phyloP scores from a whole-genome alignment of 2,888 invertebrate species.

The Agonopterix arenella region DNA sequence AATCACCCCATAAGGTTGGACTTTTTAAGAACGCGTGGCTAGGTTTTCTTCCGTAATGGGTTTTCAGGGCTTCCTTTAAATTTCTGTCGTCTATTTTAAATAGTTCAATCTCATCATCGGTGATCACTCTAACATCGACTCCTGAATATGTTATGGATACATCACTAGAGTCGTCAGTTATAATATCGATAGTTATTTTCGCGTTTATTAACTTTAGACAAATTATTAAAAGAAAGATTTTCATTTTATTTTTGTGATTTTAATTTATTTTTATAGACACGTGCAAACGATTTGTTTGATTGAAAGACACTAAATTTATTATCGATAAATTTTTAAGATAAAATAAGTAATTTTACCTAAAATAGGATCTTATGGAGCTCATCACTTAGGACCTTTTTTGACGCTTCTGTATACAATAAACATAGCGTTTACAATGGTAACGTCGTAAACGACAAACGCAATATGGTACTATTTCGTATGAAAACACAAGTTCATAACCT shows the following conservation, averaged over 20 bases:
- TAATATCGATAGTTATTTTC: slow-evolving; percentile 37
- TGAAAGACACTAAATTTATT: too few species aligned
- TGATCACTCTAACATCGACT: slow-evolving; percentile 28
- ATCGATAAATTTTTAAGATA: too few species aligned
- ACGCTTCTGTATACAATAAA: too few species aligned
- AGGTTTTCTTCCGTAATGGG: slow-evolving; percentile 35
- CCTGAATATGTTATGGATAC: slow-evolving; percentile 33
- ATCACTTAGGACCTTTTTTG: too few species aligned
- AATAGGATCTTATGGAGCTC: too few species aligned
- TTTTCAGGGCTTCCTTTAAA: slow-evolving; percentile 32
- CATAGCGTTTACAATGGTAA: too few species aligned
- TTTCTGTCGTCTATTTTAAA: slow-evolving; percentile 32
- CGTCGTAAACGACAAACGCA: too few species aligned
- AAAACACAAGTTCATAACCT: too few species aligned
- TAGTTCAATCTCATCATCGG: slow-evolving; percentile 33
- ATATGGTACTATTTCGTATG: too few species aligned
- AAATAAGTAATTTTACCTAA: too few species aligned
- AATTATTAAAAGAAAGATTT: not conserved
- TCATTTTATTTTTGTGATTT: not conserved
- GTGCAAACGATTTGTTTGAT: too few species aligned
- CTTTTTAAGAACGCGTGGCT: slow-evolving; percentile 39
- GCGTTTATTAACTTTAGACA: slow-evolving; percentile 8
- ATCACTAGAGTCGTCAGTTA: slow-evolving; percentile 19
- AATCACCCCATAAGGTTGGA: slow-evolving; percentile 60
- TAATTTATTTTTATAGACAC: not conserved